These are phyloP conservation scores for Amiota minor DNA, from an alignment of 2,888 invertebrate genomes.

Conservation along the genomic window DNA sequence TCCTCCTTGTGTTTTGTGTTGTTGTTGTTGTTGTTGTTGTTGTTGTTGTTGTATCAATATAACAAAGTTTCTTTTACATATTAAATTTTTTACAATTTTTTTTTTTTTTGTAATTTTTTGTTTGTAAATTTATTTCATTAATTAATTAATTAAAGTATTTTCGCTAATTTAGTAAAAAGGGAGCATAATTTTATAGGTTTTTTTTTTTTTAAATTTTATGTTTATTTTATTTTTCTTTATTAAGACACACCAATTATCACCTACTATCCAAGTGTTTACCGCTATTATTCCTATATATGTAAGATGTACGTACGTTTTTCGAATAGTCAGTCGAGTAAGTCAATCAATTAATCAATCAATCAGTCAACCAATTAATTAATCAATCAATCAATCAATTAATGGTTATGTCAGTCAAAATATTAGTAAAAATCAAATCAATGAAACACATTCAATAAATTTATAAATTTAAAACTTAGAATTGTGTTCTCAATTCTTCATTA, in stretches of 20 bases:
- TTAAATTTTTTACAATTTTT: slow-evolving; percentile 11
- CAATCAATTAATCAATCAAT: slow-evolving; percentile 24
- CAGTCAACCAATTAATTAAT: slow-evolving; percentile 46
- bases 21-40: neutral
- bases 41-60: neutral
- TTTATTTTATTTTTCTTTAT: slow-evolving; percentile 14
- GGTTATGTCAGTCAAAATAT: slow-evolving; percentile 32
- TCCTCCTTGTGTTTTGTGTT: neutral
- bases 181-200: slow-evolving; percentile 40
- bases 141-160: slow-evolving; percentile 16
- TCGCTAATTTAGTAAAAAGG: slow-evolving; percentile 51
- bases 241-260: slow-evolving; percentile 66
- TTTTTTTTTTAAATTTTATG: too few species aligned
- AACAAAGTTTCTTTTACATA: slow-evolving; percentile 6
- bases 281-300: slow-evolving; percentile 39
- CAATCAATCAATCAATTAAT: slow-evolving; percentile 39
- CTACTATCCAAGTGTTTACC: slow-evolving; percentile 58
- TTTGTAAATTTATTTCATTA: neutral
- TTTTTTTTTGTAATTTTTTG: slow-evolving; percentile 28
- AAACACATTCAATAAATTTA: slow-evolving; percentile 35
- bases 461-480: neutral
- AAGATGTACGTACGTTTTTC: slow-evolving; percentile 38
- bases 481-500: too few species aligned
- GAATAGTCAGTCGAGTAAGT: slow-evolving; percentile 27
- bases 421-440: neutral